These are phyloP conservation scores for Drosophila koepferae DNA, from an alignment of 2,888 invertebrate species.

Conservation along the genomic window DNA sequence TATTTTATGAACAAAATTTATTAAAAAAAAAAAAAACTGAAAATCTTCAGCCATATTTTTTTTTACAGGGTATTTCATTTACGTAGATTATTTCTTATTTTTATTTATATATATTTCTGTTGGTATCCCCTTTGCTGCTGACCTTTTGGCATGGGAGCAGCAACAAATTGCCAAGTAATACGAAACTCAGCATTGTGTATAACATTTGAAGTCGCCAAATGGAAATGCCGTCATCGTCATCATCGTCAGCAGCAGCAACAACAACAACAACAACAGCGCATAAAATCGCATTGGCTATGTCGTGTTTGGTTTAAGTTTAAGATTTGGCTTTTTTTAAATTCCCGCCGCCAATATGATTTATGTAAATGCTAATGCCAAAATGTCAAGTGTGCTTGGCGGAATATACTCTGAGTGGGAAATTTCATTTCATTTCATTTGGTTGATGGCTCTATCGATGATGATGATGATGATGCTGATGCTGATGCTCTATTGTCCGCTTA, in stretches of 20 bases:
- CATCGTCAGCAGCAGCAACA: constrained; percentile 17
- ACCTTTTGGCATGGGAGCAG: constrained; percentile 67
- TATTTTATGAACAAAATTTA: too few relatives aligned
- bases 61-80: constrained; percentile 3
- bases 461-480: constrained; percentile 21
- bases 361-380: constrained; percentile 75
- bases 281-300: constrained; percentile 27
- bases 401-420: constrained; percentile 43
- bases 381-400: constrained; percentile 64
- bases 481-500: constrained; percentile 13
- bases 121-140: constrained; percentile 42
- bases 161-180: constrained; percentile 56
- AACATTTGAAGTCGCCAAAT: constrained; percentile 42
- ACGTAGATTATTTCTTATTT: background rate
- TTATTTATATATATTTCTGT: background rate
- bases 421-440: constrained; percentile 52
- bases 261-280: constrained; percentile 11
- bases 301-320: constrained; percentile 46
- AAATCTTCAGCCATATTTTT: background rate
- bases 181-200: constrained; percentile 42
- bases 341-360: constrained; percentile 70
- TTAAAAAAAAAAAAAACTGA: too few relatives aligned
- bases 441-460: constrained; percentile 27
- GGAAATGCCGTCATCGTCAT: constrained; percentile 52
- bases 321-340: constrained; percentile 45